Evolutionary conservation across 1,140 invertebrate genomes (phyloP).

Genomic region (Phthorimaea operculella): DNA sequence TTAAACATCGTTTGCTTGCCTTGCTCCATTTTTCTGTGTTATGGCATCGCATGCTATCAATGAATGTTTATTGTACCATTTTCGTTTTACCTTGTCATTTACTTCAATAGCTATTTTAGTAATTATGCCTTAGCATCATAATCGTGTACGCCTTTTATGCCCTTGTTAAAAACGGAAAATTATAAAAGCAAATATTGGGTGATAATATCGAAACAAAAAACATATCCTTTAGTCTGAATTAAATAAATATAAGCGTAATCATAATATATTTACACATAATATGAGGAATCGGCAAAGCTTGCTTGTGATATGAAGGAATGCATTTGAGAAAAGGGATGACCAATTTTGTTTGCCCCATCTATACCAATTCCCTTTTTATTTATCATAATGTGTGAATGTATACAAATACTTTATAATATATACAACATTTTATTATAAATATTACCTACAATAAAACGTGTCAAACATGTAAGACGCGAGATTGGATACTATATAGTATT

Average conservation of each 20-base stretch:
- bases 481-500: constrained; percentile 47
- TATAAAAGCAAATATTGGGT: constrained; percentile 17
- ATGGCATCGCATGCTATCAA: too few relatives aligned
- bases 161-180: not conserved
- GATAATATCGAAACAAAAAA: constrained; percentile 59
- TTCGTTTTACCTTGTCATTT: too few relatives aligned
- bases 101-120: too few relatives aligned
- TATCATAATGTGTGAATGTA: constrained; percentile 4
- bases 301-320: constrained; percentile 5
- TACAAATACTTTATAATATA: not conserved
- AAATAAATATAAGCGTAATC: constrained; percentile 32
- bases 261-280: constrained; percentile 18
- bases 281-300: constrained; percentile 1
- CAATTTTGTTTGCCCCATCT: constrained; percentile 9
- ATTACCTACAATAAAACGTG: constrained; percentile 23
- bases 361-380: constrained; percentile 5
- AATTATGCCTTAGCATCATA: too few relatives aligned
- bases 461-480: constrained; percentile 52
- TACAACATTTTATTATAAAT: not conserved
- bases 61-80: too few relatives aligned
- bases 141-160: not conserved
- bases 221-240: constrained; percentile 63
- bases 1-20: constrained; percentile 34
- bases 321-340: constrained; percentile 9
- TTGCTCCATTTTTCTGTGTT: not conserved